Evolutionary conservation across 2,113 vertebrate genomes (phyloP).

Genomic region (Albula glossodonta): DNA sequence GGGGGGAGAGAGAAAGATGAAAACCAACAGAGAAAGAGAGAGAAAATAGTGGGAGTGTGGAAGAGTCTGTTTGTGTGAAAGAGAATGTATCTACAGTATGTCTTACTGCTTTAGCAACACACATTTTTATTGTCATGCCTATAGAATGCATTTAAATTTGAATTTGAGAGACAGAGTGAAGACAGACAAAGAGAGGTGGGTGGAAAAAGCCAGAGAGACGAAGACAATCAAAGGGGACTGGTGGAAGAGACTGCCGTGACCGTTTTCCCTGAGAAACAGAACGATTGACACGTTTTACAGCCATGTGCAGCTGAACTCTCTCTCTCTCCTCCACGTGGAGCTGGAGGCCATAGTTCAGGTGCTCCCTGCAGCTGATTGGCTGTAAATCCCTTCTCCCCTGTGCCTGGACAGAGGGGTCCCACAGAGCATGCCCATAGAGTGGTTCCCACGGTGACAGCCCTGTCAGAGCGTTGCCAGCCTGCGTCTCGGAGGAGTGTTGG

Average conservation of each 20-base stretch:
- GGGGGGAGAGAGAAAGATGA: background rate
- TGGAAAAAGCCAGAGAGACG: background rate
- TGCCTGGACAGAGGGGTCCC: background rate
- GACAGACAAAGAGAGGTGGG: background rate
- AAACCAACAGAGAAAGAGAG: background rate
- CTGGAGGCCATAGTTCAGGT: background rate
- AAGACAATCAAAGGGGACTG: background rate
- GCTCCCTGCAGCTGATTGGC: background rate
- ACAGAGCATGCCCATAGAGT: background rate
- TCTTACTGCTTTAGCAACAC: too few species aligned
- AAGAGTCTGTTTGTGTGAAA: background rate
- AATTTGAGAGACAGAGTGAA: background rate
- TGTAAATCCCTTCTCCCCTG: background rate
- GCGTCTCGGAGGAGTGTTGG: background rate
- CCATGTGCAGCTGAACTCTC: background rate
- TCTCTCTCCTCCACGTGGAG: background rate
- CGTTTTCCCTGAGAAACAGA: background rate
- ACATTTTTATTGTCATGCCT: too few species aligned
- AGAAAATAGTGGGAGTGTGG: background rate
- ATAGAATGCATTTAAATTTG: too few species aligned
- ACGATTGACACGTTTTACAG: background rate
- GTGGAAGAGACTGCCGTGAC: too few species aligned
- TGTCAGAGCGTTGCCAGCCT: background rate
- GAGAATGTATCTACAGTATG: too few species aligned
- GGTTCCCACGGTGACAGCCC: background rate